Percentiles rank a stretch among this genome's conserved stretches.
phyloP scores from a whole-genome alignment of 35 echinoderm and acorn worm genomes.

The Apostichopus japonicus region DNA sequence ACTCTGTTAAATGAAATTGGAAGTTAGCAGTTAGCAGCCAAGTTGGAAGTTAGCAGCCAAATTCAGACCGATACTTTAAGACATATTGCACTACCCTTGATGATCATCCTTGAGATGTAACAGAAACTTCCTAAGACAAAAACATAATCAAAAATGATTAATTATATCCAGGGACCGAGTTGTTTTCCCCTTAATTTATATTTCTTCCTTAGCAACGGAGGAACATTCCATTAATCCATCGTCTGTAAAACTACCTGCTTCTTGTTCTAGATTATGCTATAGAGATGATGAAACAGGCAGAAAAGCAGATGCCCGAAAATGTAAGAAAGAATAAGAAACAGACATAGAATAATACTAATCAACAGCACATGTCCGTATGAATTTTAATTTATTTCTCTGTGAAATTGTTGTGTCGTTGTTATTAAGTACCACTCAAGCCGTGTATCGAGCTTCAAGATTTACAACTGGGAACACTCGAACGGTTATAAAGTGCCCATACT shows the following conservation, averaged over 20 bases:
- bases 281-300: no score
- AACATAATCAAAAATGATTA: not conserved
- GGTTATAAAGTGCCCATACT: not conserved
- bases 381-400: not conserved
- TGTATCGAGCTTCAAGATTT: constrained; percentile 1
- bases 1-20: no score
- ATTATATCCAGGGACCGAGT: not conserved
- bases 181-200: not conserved
- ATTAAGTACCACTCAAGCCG: constrained; percentile 12
- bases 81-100: not conserved
- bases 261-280: not conserved
- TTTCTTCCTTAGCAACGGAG: not conserved
- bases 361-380: not conserved
- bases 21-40: no score
- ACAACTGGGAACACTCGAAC: not conserved
- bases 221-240: not conserved
- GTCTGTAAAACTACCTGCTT: not conserved
- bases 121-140: not conserved
- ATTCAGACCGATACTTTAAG: no score
- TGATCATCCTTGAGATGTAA: not conserved
- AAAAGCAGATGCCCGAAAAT: not conserved
- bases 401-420: constrained; percentile 15
- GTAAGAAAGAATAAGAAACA: not conserved
- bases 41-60: no score
- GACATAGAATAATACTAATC: not conserved